Conservation (phyloP, 2,888 invertebrate species). For the Omphaloscelis lunosa region DNA sequence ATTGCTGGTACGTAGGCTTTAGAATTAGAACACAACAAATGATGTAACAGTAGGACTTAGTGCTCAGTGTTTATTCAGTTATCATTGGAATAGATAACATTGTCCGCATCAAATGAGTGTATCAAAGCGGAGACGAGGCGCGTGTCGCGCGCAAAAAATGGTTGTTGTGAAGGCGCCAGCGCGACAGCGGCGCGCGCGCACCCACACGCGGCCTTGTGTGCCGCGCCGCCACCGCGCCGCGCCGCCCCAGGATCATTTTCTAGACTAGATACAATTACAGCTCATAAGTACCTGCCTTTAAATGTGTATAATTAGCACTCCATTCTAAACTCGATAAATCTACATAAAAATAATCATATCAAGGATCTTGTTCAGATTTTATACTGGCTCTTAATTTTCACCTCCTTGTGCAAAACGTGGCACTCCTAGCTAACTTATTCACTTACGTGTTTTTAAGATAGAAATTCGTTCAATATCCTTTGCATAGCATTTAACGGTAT, state of each 20-base stretch:
- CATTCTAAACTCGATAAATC: conserved; percentile 68
- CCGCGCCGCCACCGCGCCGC: conserved; percentile 72
- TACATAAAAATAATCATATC: conserved; percentile 68
- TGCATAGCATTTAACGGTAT: conserved; percentile 20
- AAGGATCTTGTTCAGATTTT: conserved; percentile 63
- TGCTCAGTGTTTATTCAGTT: conserved; percentile 46
- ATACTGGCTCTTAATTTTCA: conserved; percentile 41
- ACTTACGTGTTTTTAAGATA: neutral
- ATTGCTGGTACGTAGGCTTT: conserved; percentile 10
- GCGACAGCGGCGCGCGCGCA: conserved; percentile 67
- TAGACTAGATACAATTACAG: conserved; percentile 83
- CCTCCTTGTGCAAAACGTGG: conserved; percentile 16
- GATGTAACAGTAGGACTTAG: conserved; percentile 24
- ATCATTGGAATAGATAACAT: conserved; percentile 62
- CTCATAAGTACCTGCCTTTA: conserved; percentile 71
- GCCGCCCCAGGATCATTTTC: conserved; percentile 85
- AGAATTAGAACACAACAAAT: conserved; percentile 28
- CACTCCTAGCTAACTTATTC: conserved; percentile 16
- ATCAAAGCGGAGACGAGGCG: conserved; percentile 63
- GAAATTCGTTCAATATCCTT: conserved; percentile 1
- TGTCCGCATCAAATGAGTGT: conserved; percentile 59
- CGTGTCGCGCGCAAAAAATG: conserved; percentile 74
- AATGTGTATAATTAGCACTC: conserved; percentile 75
- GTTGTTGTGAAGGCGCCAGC: conserved; percentile 71
- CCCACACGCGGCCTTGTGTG: conserved; percentile 83